A percentile compares a stretch with the other conserved stretches of the same genome.
These are phyloP conservation scores for Saturnia japonica DNA, from an alignment of 2,888 invertebrate genomes.

Conservation along the genomic window DNA sequence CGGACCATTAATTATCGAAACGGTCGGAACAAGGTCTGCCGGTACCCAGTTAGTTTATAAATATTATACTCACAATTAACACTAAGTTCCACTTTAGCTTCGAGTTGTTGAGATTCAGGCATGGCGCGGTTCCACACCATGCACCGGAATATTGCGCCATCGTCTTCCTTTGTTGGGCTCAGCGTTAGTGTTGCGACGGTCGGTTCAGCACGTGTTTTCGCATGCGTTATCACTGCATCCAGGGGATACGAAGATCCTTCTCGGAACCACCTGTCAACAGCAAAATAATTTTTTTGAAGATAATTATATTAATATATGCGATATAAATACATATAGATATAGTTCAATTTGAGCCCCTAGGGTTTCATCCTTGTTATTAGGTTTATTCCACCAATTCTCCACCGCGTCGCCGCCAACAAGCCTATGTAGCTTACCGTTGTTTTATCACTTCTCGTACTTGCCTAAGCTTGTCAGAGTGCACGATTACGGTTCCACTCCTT, in stretches of 20 bases:
- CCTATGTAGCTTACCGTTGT: no score
- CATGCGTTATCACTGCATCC: constrained; percentile 86
- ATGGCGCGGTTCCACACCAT: constrained; percentile 95
- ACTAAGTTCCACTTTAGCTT: constrained; percentile 89
- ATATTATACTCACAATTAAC: constrained; percentile 91
- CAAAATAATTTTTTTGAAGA: not conserved
- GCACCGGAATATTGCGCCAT: constrained; percentile 91
- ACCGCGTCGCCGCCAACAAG: no score
- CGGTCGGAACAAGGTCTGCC: no score
- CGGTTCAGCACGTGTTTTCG: constrained; percentile 87
- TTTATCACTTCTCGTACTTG: no score
- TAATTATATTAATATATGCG: not conserved
- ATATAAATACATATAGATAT: no score
- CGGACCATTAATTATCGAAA: no score
- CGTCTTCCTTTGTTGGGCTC: constrained; percentile 91
- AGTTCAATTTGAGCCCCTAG: no score
- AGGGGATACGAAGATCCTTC: constrained; percentile 88
- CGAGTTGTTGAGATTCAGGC: constrained; percentile 89
- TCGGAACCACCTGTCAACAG: constrained; percentile 86
- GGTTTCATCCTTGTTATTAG: no score
- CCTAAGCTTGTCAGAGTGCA: no score
- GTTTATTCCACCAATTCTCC: no score
- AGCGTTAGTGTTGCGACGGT: constrained; percentile 89
- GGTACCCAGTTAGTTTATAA: no score
- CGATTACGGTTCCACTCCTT: no score